Percentiles rank a stretch among this genome's conserved stretches.
Conservation (phyloP, 1,140 invertebrate species). For the Samia ricini region DNA sequence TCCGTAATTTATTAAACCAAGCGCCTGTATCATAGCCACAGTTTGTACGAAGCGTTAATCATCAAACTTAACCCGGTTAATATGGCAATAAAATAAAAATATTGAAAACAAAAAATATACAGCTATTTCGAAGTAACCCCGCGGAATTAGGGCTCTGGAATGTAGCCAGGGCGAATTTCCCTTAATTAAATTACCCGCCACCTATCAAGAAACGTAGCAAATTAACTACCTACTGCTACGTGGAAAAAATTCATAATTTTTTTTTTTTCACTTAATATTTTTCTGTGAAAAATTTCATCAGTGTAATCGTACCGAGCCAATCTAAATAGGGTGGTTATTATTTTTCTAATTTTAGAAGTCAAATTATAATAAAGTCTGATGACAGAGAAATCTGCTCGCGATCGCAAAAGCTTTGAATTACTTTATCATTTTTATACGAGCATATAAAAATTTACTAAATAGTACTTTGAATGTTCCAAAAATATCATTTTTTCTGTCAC, state of each 20-base stretch:
- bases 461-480: background rate
- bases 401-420: background rate
- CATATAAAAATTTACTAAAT: background rate
- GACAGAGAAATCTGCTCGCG: background rate
- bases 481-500: background rate
- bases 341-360: constrained; percentile 7
- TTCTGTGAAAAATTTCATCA: constrained; percentile 18
- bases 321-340: background rate
- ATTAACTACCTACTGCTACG: constrained; percentile 21
- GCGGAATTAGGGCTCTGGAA: constrained; percentile 24
- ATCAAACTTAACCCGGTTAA: constrained; percentile 44
- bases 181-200: constrained; percentile 29
- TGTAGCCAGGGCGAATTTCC: constrained; percentile 21
- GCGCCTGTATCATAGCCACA: constrained; percentile 49
- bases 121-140: constrained; percentile 26
- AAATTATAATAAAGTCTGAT: background rate
- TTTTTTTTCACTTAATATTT: constrained; percentile 18
- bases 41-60: constrained; percentile 47
- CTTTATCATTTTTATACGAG: background rate
- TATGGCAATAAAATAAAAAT: constrained; percentile 60
- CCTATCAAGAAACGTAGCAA: constrained; percentile 17
- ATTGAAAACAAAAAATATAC: constrained; percentile 28
- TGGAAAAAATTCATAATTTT: constrained; percentile 17
- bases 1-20: constrained; percentile 71
- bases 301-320: constrained; percentile 1